phyloP scores from a whole-genome alignment of 1,140 invertebrate genomes.

The Copidosoma floridanum region DNA sequence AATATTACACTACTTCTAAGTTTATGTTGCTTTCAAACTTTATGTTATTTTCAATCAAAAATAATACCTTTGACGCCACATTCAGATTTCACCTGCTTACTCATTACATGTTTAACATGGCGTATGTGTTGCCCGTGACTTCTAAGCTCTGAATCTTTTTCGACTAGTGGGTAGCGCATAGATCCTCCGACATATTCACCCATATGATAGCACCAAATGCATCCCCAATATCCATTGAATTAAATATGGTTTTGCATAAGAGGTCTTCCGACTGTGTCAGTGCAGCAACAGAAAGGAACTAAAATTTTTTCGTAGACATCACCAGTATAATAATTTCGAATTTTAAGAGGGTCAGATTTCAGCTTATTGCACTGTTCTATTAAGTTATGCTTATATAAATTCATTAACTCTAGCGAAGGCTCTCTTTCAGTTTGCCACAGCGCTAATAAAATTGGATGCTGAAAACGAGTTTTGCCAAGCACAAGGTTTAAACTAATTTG shows the following conservation, averaged over 20 bases:
- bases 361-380: neutral
- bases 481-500: neutral
- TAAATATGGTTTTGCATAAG: neutral
- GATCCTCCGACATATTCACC: neutral
- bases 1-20: too few species aligned
- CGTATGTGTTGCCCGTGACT: neutral
- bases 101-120: neutral
- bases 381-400: neutral
- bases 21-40: too few species aligned
- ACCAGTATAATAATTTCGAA: neutral
- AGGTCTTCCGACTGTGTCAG: neutral
- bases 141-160: neutral
- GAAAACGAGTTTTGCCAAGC: neutral
- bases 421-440: neutral
- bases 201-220: neutral
- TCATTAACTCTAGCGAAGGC: neutral
- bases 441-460: neutral
- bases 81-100: neutral
- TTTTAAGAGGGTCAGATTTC: neutral
- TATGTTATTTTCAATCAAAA: too few species aligned
- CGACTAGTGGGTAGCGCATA: neutral
- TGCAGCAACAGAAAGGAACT: neutral
- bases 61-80: neutral
- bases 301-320: neutral
- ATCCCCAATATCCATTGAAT: neutral